Evolutionary conservation across 2,113 vertebrate genomes (phyloP).

Genomic region (Strigops habroptila): DNA sequence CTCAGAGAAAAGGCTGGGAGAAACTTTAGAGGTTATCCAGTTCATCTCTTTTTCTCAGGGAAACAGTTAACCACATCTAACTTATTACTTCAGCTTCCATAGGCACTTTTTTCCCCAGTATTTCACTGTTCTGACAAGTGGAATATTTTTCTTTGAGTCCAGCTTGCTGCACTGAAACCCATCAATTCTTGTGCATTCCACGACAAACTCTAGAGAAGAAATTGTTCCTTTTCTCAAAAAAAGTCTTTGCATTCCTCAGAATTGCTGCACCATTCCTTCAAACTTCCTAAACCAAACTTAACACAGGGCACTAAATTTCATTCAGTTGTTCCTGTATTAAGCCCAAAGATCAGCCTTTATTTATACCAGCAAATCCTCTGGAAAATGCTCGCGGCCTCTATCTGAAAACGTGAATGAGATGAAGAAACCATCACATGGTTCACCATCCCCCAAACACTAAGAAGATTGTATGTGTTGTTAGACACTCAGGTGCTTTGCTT

Average conservation of each 20-base stretch:
- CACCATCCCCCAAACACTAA: background rate
- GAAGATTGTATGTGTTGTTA: accelerated
- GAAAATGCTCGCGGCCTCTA: background rate
- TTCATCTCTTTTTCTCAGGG: background rate
- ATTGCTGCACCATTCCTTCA: background rate
- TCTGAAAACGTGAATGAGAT: background rate
- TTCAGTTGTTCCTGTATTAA: background rate
- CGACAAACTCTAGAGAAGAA: background rate
- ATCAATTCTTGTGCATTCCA: background rate
- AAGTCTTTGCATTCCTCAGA: background rate
- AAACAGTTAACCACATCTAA: background rate
- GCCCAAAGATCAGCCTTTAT: background rate
- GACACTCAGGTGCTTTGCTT: background rate
- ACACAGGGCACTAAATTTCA: background rate
- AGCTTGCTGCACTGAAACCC: background rate
- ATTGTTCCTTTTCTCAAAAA: background rate
- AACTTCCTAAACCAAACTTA: background rate
- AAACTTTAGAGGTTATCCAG: background rate
- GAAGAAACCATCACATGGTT: background rate
- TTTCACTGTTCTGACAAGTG: background rate
- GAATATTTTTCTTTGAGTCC: background rate
- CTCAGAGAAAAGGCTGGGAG: background rate
- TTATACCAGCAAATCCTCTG: background rate
- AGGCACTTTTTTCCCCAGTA: accelerated
- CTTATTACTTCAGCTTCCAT: background rate